Evolutionary conservation across 2,113 vertebrate genomes (phyloP), one percentile per base, ranked within the genome.

Genomic region (Petromus typicus): DNA sequence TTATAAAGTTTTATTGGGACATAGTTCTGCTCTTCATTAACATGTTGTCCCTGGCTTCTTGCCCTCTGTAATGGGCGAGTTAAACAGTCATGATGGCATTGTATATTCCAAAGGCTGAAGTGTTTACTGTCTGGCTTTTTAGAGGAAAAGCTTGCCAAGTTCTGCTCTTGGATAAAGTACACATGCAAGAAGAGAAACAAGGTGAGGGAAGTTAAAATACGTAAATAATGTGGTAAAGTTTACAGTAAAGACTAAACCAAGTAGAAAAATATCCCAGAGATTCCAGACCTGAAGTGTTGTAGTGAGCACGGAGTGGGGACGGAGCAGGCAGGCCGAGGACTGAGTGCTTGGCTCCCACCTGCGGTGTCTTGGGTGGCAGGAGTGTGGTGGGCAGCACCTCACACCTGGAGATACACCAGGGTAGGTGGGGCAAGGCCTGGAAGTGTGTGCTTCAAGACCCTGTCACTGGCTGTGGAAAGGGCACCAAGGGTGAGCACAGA

Each of bases 121-220:
- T 82, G 40, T 54, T 83, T 85, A 48, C 34, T 54, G 0, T 64
- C 30, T 75, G 56, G 27, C 7, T 22, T 18, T 91, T 93, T n/a
- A 37, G 5, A 69, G 14, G 79, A 66, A 85, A 66, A 37, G 40
- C 20, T 66, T 63, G 37, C n/a, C 37, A 90, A 76, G 34, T 82
- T 37, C 20, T 88, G 51, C 3, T 84, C 17, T 8, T 84, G 4
- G 66, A 23, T 45, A 89, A 82, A 94, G 22, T 37, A 51, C 27
- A 67, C 23, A 83, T 80, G 3, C n/a, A 89, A 57, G 81, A 56
- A 83, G 61, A 87, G 25, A 96, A 89, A 75, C 32, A 14, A 86
- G 23, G 37, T 51, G 80, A 87, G 27, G 1, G 48, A 84, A 86
- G 34, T 67, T 67, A 87, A 30, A 6, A 87, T 59, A 56, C 71